Evolutionary conservation across 2,888 invertebrate genomes (phyloP), one percentile per base, ranked within the genome.

Genomic region (Automeris io): DNA sequence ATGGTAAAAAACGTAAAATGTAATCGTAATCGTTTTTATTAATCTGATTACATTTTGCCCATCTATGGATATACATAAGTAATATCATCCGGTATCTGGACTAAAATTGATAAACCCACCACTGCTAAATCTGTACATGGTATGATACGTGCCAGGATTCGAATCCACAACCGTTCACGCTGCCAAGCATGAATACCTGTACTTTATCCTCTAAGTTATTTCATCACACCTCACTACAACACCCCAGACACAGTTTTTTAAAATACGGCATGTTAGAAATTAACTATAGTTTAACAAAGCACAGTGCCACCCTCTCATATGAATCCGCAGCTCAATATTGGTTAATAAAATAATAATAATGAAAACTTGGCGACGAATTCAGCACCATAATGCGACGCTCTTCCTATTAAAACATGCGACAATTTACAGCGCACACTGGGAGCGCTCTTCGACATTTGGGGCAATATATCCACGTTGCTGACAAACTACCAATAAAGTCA

Each of bases 331-430:
- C 65, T 77, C 86, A 87, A 86, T 86, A 86, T 86, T 85, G 85
- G 86, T 85, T 85, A 83, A 80, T 87, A 87, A 87, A 87, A 70
- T 63, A 78, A 87, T 87, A 73, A 78, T 79, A 76, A 81, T 86
- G 73, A 82, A 78, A 79, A 74, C 63, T 82, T 79, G 81, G 79
- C 82, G 71, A 53, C 74, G 63, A 56, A 57, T 51, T 46, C 50
- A 46, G 60, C 57, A 69, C 74, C 71, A 74, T 77, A 69, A 66
- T 73, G 72, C 48, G 49, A 49, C 23, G 46, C 42, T 49, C 47
- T 45, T 46, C 43, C 45, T 44, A 46, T 52, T 54, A 59, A 49
- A 52, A 51, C 59, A 59, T 56, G 47, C 47, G 41, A 38, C 31
- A 31, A 37, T 43, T 40, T 43, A 39, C n/a, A 43, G 36, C 33